Percentiles rank a stretch among this genome's conserved stretches.
phyloP scores from a whole-genome alignment of 1,140 invertebrate genomes.

The Phocides pigmalion region DNA sequence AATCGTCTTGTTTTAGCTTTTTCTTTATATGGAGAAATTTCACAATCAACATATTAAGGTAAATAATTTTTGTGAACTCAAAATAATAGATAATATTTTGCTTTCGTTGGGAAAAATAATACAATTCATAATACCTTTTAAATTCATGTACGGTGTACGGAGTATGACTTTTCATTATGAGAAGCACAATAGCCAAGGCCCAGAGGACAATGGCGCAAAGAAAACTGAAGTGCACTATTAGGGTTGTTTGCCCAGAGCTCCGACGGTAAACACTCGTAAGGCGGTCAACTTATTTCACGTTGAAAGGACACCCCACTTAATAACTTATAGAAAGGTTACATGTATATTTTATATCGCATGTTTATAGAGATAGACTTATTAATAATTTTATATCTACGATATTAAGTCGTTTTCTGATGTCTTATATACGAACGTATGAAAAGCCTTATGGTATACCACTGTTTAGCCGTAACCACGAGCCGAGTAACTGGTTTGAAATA shows the following conservation, averaged over 20 bases:
- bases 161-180: constrained; percentile 28
- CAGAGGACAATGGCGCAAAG: constrained; percentile 35
- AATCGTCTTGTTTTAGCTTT: too few relatives aligned
- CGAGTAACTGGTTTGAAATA: too few relatives aligned
- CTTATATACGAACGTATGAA: too few relatives aligned
- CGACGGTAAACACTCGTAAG: constrained; percentile 32
- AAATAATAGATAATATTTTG: neutral
- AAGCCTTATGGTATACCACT: too few relatives aligned
- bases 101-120: neutral
- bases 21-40: too few relatives aligned
- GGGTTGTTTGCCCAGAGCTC: constrained; percentile 35
- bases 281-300: constrained; percentile 37
- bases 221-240: constrained; percentile 35
- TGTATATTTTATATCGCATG: too few relatives aligned
- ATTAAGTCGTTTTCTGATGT: too few relatives aligned
- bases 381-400: too few relatives aligned
- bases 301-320: constrained; percentile 24
- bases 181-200: constrained; percentile 34
- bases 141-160: constrained; percentile 12
- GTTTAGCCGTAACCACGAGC: too few relatives aligned
- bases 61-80: too few relatives aligned
- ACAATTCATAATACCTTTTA: constrained; percentile 18
- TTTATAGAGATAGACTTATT: too few relatives aligned
- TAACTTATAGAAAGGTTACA: constrained; percentile 8
- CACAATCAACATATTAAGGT: too few relatives aligned